phyloP scores from a whole-genome alignment of 2,888 invertebrate species.

The Drosophila nigritarsus region DNA sequence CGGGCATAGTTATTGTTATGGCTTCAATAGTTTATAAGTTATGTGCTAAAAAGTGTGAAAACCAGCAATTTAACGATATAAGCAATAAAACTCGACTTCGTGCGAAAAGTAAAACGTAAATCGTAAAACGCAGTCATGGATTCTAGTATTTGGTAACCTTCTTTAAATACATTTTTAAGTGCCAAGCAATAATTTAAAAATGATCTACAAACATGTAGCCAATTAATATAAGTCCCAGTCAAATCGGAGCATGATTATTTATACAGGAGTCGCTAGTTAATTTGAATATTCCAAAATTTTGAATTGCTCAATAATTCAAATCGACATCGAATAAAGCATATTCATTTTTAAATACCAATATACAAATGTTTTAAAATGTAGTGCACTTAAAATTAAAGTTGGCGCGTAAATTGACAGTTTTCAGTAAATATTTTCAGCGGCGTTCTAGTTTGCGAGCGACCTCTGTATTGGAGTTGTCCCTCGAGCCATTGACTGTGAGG shows the following conservation, averaged over 20 bases:
- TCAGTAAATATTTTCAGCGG: not conserved
- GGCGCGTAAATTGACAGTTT: not conserved
- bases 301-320: not conserved
- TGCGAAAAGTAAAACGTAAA: constrained; percentile 11
- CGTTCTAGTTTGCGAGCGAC: not conserved
- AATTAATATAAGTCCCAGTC: not conserved
- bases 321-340: not conserved
- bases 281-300: not conserved
- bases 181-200: not conserved
- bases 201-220: not conserved
- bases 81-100: constrained; percentile 43
- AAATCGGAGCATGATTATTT: not conserved
- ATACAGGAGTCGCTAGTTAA: not conserved
- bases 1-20: constrained; percentile 59
- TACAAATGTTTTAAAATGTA: not conserved
- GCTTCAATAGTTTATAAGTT: constrained; percentile 57
- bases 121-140: not conserved
- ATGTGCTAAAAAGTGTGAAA: constrained; percentile 60
- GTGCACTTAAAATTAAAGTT: not conserved
- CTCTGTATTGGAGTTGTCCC: not conserved
- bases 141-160: constrained; percentile 5
- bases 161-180: constrained; percentile 4
- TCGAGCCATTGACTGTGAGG: not conserved
- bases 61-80: constrained; percentile 56
- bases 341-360: not conserved